These are phyloP conservation scores for Cryptops parisi DNA, from an alignment of 2,888 invertebrate species.

Conservation along the genomic window DNA sequence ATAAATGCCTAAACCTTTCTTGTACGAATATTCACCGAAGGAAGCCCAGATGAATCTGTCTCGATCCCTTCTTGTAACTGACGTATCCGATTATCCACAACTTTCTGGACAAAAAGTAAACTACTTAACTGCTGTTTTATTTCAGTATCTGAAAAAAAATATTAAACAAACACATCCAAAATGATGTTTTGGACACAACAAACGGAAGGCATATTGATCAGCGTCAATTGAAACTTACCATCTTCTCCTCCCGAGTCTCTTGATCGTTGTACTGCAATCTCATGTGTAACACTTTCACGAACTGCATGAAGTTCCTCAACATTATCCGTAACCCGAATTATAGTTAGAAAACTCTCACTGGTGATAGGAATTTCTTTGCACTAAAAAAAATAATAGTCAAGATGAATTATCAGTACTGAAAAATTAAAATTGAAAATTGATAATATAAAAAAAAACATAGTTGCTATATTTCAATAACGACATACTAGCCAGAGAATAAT, in stretches of 20 bases:
- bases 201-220: too few relatives aligned
- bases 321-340: slow-evolving; percentile 60
- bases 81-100: slow-evolving; percentile 50
- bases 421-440: not conserved
- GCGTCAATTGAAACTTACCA: slow-evolving; percentile 29
- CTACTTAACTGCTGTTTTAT: slow-evolving; percentile 78
- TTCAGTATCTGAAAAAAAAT: slow-evolving; percentile 41
- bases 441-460: not conserved
- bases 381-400: too few relatives aligned
- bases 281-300: slow-evolving; percentile 59
- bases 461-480: slow-evolving; percentile 20
- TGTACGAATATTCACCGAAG: slow-evolving; percentile 21
- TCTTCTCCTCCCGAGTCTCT: slow-evolving; percentile 74
- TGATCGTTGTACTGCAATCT: slow-evolving; percentile 57
- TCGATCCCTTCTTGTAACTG: slow-evolving; percentile 39
- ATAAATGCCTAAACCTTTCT: not conserved
- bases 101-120: slow-evolving; percentile 58
- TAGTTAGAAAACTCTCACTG: slow-evolving; percentile 70
- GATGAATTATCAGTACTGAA: too few relatives aligned
- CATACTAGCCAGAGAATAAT: slow-evolving; percentile 74
- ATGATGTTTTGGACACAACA: not conserved
- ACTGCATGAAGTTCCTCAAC: slow-evolving; percentile 70
- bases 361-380: slow-evolving; percentile 60
- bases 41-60: slow-evolving; percentile 26
- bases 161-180: not conserved